A percentile compares a stretch with the other conserved stretches of the same genome.
Conservation (phyloP, 2,797 vertebrate genomes). For the Coluber constrictor region DNA sequence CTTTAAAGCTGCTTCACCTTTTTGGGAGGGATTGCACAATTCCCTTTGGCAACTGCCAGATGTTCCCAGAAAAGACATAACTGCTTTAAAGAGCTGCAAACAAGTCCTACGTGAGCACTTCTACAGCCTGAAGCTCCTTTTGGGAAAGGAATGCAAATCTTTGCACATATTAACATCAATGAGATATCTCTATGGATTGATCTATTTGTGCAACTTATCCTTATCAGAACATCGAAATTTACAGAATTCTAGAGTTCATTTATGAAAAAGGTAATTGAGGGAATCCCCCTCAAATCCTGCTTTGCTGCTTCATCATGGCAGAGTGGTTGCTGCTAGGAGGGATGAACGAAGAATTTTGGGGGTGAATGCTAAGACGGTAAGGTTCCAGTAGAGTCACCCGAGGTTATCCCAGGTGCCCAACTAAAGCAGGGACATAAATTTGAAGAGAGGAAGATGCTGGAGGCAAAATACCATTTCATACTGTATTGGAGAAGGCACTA, state of each 20-base stretch:
- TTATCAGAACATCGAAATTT: background rate
- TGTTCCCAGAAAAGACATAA: background rate
- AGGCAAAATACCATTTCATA: background rate
- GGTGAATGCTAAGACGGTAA: background rate
- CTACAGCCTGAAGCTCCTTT: background rate
- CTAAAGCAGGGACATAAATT: background rate
- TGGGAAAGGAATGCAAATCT: background rate
- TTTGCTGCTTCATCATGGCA: background rate
- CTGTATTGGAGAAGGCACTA: background rate
- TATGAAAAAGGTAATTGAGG: constrained; percentile 33
- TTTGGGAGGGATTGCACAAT: background rate
- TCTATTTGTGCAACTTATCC: background rate
- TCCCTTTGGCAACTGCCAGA: background rate
- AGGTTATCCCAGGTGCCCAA: background rate
- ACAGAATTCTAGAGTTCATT: fast-evolving
- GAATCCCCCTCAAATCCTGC: background rate
- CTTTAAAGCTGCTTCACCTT: background rate
- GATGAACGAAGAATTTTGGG: background rate
- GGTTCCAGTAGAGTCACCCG: background rate
- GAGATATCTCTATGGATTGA: background rate
- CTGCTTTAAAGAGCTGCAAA: background rate
- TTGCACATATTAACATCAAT: background rate
- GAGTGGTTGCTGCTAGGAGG: background rate
- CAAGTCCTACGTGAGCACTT: background rate
- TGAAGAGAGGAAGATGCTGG: background rate